phyloP scores from a whole-genome alignment of 2,113 vertebrate genomes.

The Crocuta crocuta region DNA sequence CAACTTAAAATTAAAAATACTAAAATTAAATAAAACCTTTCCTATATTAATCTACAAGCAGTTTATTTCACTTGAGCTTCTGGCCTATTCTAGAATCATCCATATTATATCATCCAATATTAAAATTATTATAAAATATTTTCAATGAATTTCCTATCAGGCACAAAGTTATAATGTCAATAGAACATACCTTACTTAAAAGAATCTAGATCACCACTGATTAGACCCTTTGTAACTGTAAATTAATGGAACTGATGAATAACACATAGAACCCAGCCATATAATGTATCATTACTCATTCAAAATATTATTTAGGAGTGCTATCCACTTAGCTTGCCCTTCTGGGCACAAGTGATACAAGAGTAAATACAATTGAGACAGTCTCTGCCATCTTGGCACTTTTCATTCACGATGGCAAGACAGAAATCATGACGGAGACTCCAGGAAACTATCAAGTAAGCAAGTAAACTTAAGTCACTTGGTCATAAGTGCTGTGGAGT shows the following conservation, averaged over 20 bases:
- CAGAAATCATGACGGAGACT: neutral
- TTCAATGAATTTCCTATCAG: constrained; percentile 46
- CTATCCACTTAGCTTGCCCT: neutral
- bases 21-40: constrained; percentile 58
- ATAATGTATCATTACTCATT: too few species aligned
- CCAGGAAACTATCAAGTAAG: neutral
- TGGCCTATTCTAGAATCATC: constrained; percentile 6
- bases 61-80: constrained; percentile 16
- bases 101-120: neutral
- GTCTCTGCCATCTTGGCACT: neutral
- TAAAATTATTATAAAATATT: constrained; percentile 20
- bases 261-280: neutral
- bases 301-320: neutral
- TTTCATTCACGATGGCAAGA: neutral
- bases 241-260: neutral
- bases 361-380: neutral
- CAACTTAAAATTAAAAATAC: constrained; percentile 65
- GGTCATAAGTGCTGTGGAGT: neutral
- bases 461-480: fast-evolving
- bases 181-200: neutral
- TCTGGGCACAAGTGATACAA: neutral
- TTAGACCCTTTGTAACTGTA: neutral
- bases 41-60: constrained; percentile 57
- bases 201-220: neutral
- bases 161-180: constrained; percentile 41